A percentile compares a stretch with the other conserved stretches of the same genome.
These are phyloP conservation scores for Xenopus borealis DNA, from an alignment of 2,113 vertebrate genomes.

Conservation along the genomic window DNA sequence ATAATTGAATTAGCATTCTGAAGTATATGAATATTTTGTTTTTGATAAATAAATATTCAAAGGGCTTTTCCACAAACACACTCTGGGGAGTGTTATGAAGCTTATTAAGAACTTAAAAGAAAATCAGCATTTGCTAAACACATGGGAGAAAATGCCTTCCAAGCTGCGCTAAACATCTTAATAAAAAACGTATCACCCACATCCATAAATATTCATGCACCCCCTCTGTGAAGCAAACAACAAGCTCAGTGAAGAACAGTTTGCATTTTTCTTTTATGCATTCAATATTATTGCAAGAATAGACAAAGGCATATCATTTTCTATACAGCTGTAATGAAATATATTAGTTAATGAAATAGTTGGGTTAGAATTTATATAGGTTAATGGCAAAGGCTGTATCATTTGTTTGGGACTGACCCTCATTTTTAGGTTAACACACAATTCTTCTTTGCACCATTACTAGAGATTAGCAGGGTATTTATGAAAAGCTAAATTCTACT, in stretches of 20 bases:
- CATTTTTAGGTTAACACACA: no score
- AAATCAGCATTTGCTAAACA: conserved; percentile 17
- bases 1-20: conserved; percentile 36
- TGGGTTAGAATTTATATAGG: no score
- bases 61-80: conserved; percentile 8
- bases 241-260: conserved; percentile 35
- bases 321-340: no score
- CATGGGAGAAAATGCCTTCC: conserved; percentile 2
- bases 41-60: conserved; percentile 37
- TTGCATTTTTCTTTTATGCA: no score
- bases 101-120: conserved; percentile 37
- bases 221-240: conserved; percentile 41
- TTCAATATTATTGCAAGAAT: no score
- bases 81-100: conserved; percentile 14
- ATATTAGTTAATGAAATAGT: no score
- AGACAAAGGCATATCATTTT: no score
- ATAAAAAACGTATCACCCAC: conserved; percentile 37
- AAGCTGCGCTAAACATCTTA: conserved; percentile 34
- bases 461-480: no score
- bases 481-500: no score
- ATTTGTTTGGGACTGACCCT: no score
- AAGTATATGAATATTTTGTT: conserved; percentile 23
- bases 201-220: conserved; percentile 44
- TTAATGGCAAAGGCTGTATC: no score
- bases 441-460: no score